These are phyloP conservation scores for Iguana delicatissima DNA, from an alignment of 2,797 vertebrate genomes.

Conservation along the genomic window DNA sequence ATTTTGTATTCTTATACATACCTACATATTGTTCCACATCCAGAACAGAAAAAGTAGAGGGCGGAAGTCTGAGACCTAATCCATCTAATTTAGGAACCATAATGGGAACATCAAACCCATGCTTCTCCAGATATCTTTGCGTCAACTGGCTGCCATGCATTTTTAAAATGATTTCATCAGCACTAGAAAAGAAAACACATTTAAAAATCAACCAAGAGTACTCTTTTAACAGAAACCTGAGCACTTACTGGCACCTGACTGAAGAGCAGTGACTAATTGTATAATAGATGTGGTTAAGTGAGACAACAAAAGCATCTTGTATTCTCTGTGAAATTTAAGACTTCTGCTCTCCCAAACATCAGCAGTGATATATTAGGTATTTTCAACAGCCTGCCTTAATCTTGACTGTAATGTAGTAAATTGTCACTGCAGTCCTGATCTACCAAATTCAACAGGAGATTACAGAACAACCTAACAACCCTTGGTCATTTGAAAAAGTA, in stretches of 20 bases:
- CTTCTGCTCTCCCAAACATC: neutral
- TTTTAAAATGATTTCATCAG: constrained; percentile 90
- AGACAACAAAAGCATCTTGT: neutral
- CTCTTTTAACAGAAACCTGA: neutral
- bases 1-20: constrained; percentile 69
- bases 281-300: neutral
- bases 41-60: constrained; percentile 89
- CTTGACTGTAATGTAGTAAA: neutral
- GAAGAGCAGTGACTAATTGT: neutral
- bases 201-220: constrained; percentile 18
- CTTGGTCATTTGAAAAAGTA: too few species aligned
- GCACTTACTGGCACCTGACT: neutral
- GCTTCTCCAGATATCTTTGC: constrained; percentile 93
- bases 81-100: constrained; percentile 91
- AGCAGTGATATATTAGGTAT: neutral
- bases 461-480: neutral
- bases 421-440: neutral
- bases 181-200: constrained; percentile 79
- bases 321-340: neutral
- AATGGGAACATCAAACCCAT: constrained; percentile 94
- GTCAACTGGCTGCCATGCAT: constrained; percentile 95
- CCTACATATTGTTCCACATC: constrained; percentile 97
- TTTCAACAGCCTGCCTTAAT: constrained; percentile 5
- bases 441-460: neutral
- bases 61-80: constrained; percentile 92